Evolutionary conservation across 2,113 vertebrate genomes (phyloP).

Genomic region (Dipodomys merriami): DNA sequence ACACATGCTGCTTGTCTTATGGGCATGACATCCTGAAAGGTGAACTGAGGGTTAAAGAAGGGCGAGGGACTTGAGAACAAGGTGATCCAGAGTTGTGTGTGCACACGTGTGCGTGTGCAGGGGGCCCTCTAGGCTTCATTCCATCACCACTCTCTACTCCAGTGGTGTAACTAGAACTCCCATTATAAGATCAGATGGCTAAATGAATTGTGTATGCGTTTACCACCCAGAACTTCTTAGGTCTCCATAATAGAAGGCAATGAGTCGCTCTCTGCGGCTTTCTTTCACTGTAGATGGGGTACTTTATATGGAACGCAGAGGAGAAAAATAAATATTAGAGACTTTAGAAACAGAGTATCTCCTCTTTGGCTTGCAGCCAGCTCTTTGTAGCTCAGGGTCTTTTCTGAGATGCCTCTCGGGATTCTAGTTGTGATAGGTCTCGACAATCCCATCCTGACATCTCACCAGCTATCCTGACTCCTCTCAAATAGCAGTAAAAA

Average conservation of each 20-base stretch:
- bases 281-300: neutral
- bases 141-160: neutral
- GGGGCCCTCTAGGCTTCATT: neutral
- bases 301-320: neutral
- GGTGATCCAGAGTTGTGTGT: neutral
- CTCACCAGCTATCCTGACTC: neutral
- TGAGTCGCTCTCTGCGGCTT: neutral
- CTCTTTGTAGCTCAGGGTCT: neutral
- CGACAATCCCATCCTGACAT: neutral
- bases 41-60: neutral
- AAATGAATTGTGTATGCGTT: neutral
- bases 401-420: neutral
- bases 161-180: neutral
- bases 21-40: slow-evolving; percentile 29
- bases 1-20: neutral
- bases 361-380: neutral
- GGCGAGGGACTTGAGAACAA: neutral
- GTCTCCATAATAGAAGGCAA: neutral
- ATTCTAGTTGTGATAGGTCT: neutral
- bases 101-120: neutral
- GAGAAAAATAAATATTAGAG: neutral
- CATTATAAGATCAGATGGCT: neutral
- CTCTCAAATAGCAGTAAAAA: neutral
- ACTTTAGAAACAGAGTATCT: neutral
- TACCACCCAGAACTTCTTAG: neutral